phyloP scores from a whole-genome alignment of 2,113 vertebrate species.

The Lagopus leucura region DNA sequence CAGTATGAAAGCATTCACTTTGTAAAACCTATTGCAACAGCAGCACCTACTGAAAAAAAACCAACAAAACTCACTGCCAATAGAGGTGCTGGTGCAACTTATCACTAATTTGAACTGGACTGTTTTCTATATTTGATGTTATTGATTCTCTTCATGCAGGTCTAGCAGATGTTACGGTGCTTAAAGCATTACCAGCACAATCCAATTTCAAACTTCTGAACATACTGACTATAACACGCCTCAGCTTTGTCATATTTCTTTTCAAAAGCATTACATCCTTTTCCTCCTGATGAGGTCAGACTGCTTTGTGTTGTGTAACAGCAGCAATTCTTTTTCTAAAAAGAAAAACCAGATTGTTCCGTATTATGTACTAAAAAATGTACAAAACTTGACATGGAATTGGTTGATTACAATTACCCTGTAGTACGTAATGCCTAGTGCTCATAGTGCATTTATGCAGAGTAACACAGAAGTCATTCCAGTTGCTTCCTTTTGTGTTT shows the following conservation, averaged over 20 bases:
- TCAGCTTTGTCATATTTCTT: neutral
- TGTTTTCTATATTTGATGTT: neutral
- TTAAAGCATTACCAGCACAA: conserved; percentile 9
- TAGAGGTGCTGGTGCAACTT: neutral
- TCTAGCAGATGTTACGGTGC: neutral
- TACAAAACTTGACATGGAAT: neutral
- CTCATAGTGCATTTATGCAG: neutral
- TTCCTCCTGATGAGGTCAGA: neutral
- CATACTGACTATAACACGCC: neutral
- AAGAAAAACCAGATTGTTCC: neutral
- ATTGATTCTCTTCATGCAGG: neutral
- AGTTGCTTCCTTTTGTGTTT: neutral
- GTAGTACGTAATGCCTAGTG: neutral
- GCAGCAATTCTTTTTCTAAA: neutral
- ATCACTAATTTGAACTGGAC: neutral
- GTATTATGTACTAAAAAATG: neutral
- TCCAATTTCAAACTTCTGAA: neutral
- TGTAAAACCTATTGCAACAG: neutral
- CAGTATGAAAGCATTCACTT: neutral
- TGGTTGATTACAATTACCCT: neutral
- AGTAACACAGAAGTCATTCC: conserved; percentile 13
- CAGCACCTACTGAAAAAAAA: neutral
- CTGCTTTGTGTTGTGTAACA: neutral
- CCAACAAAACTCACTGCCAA: neutral
- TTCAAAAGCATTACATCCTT: neutral